phyloP scores from a whole-genome alignment of 2,113 vertebrate species.

The Tringa solitaria region DNA sequence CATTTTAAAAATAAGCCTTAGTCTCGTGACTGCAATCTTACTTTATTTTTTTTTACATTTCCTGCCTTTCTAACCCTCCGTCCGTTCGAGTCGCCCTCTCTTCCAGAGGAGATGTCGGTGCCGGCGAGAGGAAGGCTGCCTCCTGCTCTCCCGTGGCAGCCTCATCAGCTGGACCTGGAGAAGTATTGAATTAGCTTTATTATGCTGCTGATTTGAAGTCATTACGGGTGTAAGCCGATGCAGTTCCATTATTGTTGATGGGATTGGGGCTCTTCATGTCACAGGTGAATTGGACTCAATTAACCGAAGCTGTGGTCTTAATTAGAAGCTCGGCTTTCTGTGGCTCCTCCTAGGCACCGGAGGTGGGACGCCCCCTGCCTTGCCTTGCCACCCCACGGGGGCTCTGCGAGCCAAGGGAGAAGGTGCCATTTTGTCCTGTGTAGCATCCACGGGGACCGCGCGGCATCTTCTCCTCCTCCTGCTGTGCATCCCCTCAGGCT shows the following conservation, averaged over 20 bases:
- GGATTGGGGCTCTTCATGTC: slow-evolving; percentile 58
- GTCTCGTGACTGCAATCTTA: background rate
- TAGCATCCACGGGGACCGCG: rapidly evolving
- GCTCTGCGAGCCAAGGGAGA: background rate
- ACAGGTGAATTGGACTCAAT: slow-evolving; percentile 65
- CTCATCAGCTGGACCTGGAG: slow-evolving; percentile 17
- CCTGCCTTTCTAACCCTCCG: background rate
- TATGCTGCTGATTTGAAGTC: slow-evolving; percentile 42
- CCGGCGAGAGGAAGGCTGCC: rapidly evolving
- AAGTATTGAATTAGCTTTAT: slow-evolving; percentile 54
- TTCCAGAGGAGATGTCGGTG: background rate
- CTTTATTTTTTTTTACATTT: background rate
- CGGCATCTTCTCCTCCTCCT: background rate
- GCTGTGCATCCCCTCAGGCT: background rate
- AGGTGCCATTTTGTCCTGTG: background rate
- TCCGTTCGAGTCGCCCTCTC: rapidly evolving
- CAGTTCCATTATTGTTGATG: slow-evolving; percentile 66
- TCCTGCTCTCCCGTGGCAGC: background rate
- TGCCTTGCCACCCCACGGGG: rapidly evolving
- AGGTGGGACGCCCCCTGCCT: background rate
- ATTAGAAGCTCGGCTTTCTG: slow-evolving; percentile 39
- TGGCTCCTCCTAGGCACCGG: background rate
- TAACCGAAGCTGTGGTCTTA: slow-evolving; percentile 30
- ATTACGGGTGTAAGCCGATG: slow-evolving; percentile 64
- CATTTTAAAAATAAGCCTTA: background rate